Evolutionary conservation across 2,113 vertebrate genomes (phyloP).

Genomic region (Arvicanthis niloticus): DNA sequence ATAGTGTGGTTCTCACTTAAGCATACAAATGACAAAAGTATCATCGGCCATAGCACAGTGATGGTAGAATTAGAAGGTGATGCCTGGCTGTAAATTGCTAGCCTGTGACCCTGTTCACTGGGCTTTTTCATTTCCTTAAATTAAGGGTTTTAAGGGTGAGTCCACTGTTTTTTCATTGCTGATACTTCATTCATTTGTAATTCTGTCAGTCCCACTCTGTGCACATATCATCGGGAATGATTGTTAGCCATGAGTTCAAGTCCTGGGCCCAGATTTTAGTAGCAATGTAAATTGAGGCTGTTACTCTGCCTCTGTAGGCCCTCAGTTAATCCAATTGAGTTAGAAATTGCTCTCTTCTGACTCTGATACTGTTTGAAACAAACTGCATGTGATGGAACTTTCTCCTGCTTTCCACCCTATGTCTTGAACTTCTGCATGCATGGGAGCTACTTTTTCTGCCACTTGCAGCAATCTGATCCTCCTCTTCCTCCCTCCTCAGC

Average conservation of each 20-base stretch:
- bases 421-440: not conserved
- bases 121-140: conserved; percentile 6
- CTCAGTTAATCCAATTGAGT: conserved; percentile 11
- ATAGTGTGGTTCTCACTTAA: conserved; percentile 39
- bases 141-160: not conserved
- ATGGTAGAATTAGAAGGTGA: not conserved
- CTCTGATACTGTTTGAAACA: conserved; percentile 39
- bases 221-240: not conserved
- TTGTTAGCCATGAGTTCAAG: not conserved
- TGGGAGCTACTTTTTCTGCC: not conserved
- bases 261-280: not conserved
- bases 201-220: not conserved
- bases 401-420: conserved; percentile 38
- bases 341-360: not conserved
- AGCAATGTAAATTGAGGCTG: not conserved
- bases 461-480: conserved; percentile 1
- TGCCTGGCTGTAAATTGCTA: not conserved
- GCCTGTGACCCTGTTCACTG: not conserved
- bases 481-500: not conserved
- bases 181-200: not conserved
- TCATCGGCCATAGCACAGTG: not conserved
- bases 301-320: not conserved
- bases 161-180: not conserved
- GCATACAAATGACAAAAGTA: not conserved
- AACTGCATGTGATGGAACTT: not conserved